Percentiles rank a stretch among this genome's conserved stretches.
Evolutionary conservation across 2,888 invertebrate genomes (phyloP).

Genomic region (Cyaniris semiargus): DNA sequence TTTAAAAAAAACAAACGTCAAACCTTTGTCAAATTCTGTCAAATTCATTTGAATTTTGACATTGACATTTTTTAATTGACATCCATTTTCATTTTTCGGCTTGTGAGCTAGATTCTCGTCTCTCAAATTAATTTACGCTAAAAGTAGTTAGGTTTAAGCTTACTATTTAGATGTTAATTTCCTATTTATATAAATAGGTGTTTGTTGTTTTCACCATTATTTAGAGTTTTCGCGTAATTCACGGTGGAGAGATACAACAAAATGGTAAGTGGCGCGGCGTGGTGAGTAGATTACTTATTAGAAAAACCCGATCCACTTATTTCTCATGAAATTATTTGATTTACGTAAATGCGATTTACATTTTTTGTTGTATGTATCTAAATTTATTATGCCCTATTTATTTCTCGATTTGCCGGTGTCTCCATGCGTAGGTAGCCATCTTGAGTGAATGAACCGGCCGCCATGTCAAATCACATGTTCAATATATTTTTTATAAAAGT

Average conservation of each 20-base stretch:
- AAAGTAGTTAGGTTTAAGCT: neutral
- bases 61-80: neutral
- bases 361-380: neutral
- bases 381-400: neutral
- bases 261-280: slow-evolving; percentile 46
- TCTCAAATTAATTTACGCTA: neutral
- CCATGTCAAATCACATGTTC: slow-evolving; percentile 70
- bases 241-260: slow-evolving; percentile 46
- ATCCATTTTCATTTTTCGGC: neutral
- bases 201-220: neutral
- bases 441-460: slow-evolving; percentile 67
- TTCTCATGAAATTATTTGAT: neutral
- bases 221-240: slow-evolving; percentile 36
- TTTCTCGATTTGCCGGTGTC: slow-evolving; percentile 23
- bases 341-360: neutral
- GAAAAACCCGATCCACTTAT: neutral
- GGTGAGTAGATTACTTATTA: slow-evolving; percentile 5
- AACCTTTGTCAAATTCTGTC: neutral
- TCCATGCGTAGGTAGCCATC: slow-evolving; percentile 59
- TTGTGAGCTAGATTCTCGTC: neutral
- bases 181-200: slow-evolving; percentile 31
- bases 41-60: neutral
- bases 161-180: neutral
- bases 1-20: no score
- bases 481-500: slow-evolving; percentile 29